Evolutionary conservation across 2,113 vertebrate species (phyloP).

Genomic region (Noturus placidus): DNA sequence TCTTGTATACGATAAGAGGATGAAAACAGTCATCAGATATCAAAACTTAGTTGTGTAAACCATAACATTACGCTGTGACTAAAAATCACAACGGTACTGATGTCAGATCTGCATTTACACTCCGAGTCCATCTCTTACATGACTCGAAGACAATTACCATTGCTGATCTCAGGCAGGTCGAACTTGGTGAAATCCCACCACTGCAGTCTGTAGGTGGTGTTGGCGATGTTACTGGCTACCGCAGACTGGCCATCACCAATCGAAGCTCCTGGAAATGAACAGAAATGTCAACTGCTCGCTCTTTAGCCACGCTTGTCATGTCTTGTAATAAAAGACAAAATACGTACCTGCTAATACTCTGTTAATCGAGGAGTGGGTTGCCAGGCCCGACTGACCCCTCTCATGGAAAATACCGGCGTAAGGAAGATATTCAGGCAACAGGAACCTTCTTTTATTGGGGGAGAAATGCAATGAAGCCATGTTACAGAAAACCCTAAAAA

Average conservation of each 20-base stretch:
- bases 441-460: conserved; percentile 80
- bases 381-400: conserved; percentile 92
- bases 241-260: conserved; percentile 98
- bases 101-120: neutral
- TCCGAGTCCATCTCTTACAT: neutral
- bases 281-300: neutral
- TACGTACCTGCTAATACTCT: conserved; percentile 91
- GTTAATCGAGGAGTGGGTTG: conserved; percentile 97
- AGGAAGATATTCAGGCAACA: conserved; percentile 96
- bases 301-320: neutral
- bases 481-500: neutral
- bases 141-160: conserved; percentile 73
- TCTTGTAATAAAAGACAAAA: neutral
- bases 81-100: neutral
- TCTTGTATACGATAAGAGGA: neutral
- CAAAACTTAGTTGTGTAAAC: neutral
- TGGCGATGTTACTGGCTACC: conserved; percentile 98
- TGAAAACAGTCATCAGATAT: neutral
- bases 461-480: conserved; percentile 49
- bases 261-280: conserved; percentile 80
- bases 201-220: conserved; percentile 96
- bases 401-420: conserved; percentile 99
- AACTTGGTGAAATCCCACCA: conserved; percentile 99
- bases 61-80: neutral
- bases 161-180: conserved; percentile 98